These are phyloP conservation scores for Anthopleura sola DNA, from an alignment of 64 coral and sea anemone genomes.

Conservation along the genomic window DNA sequence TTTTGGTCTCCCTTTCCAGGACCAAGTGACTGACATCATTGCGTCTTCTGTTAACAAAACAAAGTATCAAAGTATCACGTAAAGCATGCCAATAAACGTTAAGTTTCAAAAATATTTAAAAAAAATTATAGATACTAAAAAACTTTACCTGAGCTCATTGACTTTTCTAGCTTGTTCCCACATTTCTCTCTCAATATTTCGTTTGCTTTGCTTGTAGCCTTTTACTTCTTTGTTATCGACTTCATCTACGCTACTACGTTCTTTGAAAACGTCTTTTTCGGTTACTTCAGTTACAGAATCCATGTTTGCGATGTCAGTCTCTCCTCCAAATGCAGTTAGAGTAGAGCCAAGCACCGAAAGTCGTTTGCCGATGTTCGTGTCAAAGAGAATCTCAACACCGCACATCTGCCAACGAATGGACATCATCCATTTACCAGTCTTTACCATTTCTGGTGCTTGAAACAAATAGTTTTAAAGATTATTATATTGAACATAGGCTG, in stretches of 20 bases:
- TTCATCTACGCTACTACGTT: constrained; percentile 38
- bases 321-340: constrained; percentile 81
- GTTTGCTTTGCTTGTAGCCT: constrained; percentile 13
- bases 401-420: constrained; percentile 97
- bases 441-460: constrained; percentile 47
- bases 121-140: neutral
- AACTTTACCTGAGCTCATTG: constrained; percentile 76
- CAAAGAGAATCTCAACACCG: constrained; percentile 88
- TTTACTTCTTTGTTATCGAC: constrained; percentile 22
- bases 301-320: constrained; percentile 90
- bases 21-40: constrained; percentile 35
- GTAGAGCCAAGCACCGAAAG: constrained; percentile 81
- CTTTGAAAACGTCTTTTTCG: constrained; percentile 55
- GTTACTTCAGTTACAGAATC: constrained; percentile 87
- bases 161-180: constrained; percentile 93
- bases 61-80: neutral
- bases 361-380: constrained; percentile 90
- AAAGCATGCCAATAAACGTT: too few species aligned
- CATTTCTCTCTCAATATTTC: constrained; percentile 93
- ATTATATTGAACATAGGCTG: neutral
- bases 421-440: constrained; percentile 96
- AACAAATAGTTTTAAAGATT: neutral
- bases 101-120: too few species aligned
- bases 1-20: constrained; percentile 74
- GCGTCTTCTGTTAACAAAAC: constrained; percentile 51